Evolutionary conservation across 2,888 invertebrate species (phyloP), one percentile per base, ranked within the genome.

Genomic region (Himalopsyche anomala): DNA sequence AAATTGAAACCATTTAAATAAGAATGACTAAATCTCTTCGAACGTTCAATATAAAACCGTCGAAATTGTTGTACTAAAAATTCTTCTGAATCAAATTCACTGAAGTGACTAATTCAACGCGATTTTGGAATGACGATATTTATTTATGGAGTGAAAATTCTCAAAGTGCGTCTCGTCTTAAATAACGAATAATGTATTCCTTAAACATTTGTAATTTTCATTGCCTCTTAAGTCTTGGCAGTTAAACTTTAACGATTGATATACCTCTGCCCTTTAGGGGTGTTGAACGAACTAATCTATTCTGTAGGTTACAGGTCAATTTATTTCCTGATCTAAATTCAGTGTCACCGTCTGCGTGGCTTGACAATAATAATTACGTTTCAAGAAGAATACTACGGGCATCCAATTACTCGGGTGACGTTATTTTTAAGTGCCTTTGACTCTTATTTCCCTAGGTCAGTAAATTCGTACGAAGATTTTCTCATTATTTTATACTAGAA

Each of bases 251-350:
- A 62, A 62, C 62, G 62, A 28, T 62, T n/a, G n/a, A 62, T 62
- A 62, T 62, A 62, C 28, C 62, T 62, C 28, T 62, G 62, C 62
- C 62, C 19, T 62, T 62, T 62, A 62, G 2, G 62, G 28, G 62
- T 62, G 62, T 62, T 62, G 62, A 62, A 62, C 15, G 62, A 15
- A 62, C 62, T 62, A 62, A 62, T 62, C 62, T 62, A 62, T 62
- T 62, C 62, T 62, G 62, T 62, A 28, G 62, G 62, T 62, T 62
- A 62, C 62, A 62, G n/a, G 62, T 62, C 62, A 62, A 62, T 62
- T 62, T 62, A 62, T 62, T 62, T 62, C 62, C 62, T 28, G 19
- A 62, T 62, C 62, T 62, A 62, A 62, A 62, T 62, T 62, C 62
- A 62, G 5, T 4, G 62, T 62, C 62, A 19, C 19, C 1, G 62